phyloP scores from a whole-genome alignment of 2,797 vertebrate species.

The Diceros bicornis region DNA sequence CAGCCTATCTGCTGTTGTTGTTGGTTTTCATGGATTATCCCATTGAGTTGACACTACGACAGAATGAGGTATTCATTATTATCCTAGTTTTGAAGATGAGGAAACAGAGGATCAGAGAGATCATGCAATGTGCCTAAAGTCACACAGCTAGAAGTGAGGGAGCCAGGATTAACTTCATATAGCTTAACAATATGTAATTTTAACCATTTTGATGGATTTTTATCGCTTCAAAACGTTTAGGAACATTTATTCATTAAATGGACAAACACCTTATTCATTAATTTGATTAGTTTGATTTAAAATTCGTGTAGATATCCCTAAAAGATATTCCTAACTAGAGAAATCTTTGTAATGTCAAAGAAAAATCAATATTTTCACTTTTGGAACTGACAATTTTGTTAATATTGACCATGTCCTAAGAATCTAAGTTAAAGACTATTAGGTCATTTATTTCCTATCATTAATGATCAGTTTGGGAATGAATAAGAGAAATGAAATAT shows the following conservation, averaged over 20 bases:
- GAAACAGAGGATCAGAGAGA: neutral
- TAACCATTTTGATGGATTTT: neutral
- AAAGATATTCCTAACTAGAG: neutral
- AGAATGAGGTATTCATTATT: neutral
- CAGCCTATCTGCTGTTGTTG: neutral
- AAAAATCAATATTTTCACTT: neutral
- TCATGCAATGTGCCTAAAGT: neutral
- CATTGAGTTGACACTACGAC: neutral
- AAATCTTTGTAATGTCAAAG: neutral
- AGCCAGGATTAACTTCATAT: neutral
- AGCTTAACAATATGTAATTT: neutral
- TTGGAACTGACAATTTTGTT: neutral
- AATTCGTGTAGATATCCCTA: neutral
- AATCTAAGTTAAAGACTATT: neutral
- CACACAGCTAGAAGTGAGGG: neutral
- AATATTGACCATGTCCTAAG: neutral
- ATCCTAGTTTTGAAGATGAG: neutral
- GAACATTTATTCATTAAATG: neutral
- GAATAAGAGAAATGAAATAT: neutral
- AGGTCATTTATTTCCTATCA: neutral
- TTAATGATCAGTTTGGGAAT: neutral
- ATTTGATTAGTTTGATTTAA: neutral
- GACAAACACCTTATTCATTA: neutral
- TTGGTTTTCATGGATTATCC: neutral
- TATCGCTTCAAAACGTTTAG: neutral